Evolutionary conservation across 1,140 invertebrate species (phyloP).

Genomic region (Latrodectus geometricus): DNA sequence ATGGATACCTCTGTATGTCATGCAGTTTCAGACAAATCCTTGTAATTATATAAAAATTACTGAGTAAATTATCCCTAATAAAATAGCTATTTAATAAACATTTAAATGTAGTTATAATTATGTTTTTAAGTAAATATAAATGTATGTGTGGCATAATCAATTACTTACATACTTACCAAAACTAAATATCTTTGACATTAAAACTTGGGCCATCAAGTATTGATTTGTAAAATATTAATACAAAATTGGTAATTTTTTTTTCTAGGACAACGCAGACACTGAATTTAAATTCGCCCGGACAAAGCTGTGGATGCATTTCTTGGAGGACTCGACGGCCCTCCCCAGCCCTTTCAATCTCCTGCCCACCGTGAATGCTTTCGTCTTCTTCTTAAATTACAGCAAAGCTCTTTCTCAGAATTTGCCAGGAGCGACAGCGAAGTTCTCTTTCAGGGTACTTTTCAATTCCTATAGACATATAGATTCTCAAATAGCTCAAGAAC

Average conservation of each 20-base stretch:
- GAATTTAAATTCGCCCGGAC: conserved; percentile 52
- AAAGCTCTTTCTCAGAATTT: not conserved
- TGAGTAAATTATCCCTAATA: no score
- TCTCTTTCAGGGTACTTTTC: conserved; percentile 9
- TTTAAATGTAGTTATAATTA: no score
- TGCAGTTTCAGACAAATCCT: no score
- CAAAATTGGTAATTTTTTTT: not conserved
- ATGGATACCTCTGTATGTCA: no score
- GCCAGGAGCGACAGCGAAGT: conserved; percentile 14
- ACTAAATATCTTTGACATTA: no score
- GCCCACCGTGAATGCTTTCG: not conserved
- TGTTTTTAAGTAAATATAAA: no score
- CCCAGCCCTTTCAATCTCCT: conserved; percentile 47
- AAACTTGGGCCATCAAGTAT: no score
- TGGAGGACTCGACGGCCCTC: conserved; percentile 23
- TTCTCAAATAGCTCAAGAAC: not conserved
- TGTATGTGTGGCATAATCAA: no score
- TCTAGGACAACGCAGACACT: conserved; percentile 40
- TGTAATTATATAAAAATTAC: no score
- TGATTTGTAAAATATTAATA: no score
- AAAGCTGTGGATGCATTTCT: conserved; percentile 30
- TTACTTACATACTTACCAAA: no score
- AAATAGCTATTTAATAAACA: no score
- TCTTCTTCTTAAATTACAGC: not conserved
- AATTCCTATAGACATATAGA: not conserved